These are phyloP conservation scores for Pygocentrus nattereri DNA, from an alignment of 2,797 vertebrate genomes.

Conservation along the genomic window DNA sequence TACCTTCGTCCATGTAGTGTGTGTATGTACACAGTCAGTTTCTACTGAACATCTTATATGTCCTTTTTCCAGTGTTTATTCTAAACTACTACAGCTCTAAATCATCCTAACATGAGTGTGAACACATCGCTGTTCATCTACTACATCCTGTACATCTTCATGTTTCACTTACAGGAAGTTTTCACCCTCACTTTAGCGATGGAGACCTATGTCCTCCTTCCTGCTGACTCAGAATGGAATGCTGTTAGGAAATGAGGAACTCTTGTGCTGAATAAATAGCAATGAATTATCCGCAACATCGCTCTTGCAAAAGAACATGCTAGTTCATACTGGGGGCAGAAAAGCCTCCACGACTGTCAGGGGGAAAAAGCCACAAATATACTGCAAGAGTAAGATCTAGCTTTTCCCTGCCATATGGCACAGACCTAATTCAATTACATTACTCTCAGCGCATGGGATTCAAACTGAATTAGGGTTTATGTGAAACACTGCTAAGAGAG, in stretches of 20 bases:
- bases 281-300: not conserved
- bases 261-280: conserved; percentile 25
- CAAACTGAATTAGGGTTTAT: conserved; percentile 2
- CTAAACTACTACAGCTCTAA: not conserved
- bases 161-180: conserved; percentile 1
- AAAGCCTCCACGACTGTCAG: not conserved
- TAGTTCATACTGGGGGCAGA: conserved; percentile 21
- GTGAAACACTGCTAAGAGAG: not conserved
- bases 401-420: not conserved
- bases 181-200: not conserved
- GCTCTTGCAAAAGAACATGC: conserved; percentile 31
- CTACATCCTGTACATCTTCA: conserved; percentile 2
- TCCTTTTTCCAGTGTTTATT: too few species aligned
- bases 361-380: not conserved
- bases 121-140: not conserved
- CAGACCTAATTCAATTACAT: not conserved
- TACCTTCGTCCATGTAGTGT: too few species aligned
- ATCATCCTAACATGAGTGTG: not conserved
- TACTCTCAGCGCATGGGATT: conserved; percentile 2
- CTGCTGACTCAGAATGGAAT: not conserved
- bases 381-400: not conserved
- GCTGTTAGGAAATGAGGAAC: conserved; percentile 21
- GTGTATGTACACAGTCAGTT: too few species aligned
- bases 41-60: too few species aligned
- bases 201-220: not conserved